Conservation (phyloP, 2,113 vertebrate species). For the Lamprologus speciosus region DNA sequence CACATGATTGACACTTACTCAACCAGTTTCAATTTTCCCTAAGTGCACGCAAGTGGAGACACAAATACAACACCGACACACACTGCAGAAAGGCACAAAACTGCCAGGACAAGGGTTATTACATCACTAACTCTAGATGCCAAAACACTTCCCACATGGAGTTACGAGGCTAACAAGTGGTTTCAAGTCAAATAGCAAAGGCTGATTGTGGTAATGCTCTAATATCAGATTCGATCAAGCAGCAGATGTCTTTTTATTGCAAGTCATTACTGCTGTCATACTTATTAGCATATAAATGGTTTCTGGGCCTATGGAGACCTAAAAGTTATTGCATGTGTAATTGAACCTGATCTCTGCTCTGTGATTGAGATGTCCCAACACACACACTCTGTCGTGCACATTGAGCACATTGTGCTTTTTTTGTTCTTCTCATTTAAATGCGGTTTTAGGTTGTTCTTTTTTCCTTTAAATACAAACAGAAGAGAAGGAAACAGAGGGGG, state of each 20-base stretch:
- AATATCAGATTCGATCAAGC: conserved; percentile 58
- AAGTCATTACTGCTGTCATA: conserved; percentile 58
- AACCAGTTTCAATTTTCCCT: not conserved
- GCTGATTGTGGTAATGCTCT: conserved; percentile 41
- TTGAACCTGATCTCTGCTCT: conserved; percentile 57
- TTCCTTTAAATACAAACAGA: not conserved
- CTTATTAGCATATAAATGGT: conserved; percentile 68
- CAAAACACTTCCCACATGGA: conserved; percentile 41
- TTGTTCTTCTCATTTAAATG: not conserved
- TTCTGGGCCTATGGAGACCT: conserved; percentile 50
- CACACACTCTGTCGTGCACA: not conserved
- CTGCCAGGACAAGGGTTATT: not conserved
- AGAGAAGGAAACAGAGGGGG: not conserved
- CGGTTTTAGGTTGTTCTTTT: not conserved
- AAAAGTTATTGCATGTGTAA: conserved; percentile 63
- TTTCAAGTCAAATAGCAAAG: conserved; percentile 40
- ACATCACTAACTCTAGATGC: not conserved
- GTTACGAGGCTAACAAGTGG: conserved; percentile 34
- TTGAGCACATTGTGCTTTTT: not conserved
- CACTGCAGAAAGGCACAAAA: not conserved
- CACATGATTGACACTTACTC: not conserved
- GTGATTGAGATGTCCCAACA: conserved; percentile 51
- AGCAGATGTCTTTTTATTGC: conserved; percentile 65
- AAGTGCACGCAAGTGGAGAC: not conserved
- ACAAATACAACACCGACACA: not conserved